Conservation (phyloP, 2,113 vertebrate genomes). For the Pelecanus crispus region DNA sequence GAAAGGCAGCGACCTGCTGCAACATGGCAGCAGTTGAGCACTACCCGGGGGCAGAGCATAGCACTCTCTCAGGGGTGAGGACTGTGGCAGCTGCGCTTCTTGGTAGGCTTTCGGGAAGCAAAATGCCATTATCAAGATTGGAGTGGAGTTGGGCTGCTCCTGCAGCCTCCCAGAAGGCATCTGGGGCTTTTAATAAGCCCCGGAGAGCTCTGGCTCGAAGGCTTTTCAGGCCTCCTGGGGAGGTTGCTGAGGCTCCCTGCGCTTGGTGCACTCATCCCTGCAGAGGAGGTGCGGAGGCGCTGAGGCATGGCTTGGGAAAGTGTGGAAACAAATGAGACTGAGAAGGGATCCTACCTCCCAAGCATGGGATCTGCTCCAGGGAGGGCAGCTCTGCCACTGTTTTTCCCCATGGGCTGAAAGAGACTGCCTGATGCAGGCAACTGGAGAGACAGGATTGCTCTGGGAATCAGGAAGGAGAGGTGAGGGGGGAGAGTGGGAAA, state of each 20-base stretch:
- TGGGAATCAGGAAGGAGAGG: background rate
- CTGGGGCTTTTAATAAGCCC: background rate
- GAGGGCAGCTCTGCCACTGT: background rate
- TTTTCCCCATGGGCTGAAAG: background rate
- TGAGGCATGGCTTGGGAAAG: background rate
- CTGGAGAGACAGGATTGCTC: background rate
- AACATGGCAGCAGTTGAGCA: background rate
- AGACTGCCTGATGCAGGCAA: background rate
- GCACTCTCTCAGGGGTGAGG: background rate
- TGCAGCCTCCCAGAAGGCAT: background rate
- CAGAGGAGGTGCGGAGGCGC: background rate
- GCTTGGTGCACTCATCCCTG: background rate
- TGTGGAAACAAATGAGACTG: background rate
- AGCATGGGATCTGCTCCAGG: background rate
- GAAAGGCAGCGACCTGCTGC: background rate
- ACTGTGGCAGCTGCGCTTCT: background rate
- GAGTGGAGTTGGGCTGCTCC: background rate
- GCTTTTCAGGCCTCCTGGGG: background rate
- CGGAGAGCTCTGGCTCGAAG: background rate
- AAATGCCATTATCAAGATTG: background rate
- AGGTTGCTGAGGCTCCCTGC: background rate
- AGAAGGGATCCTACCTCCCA: background rate
- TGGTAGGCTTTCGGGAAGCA: background rate
- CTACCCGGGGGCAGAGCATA: accelerated
- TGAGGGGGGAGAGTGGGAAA: background rate